These are phyloP conservation scores for Perdix hodgsoniae DNA, from an alignment of 2,797 vertebrate species.

Conservation along the genomic window DNA sequence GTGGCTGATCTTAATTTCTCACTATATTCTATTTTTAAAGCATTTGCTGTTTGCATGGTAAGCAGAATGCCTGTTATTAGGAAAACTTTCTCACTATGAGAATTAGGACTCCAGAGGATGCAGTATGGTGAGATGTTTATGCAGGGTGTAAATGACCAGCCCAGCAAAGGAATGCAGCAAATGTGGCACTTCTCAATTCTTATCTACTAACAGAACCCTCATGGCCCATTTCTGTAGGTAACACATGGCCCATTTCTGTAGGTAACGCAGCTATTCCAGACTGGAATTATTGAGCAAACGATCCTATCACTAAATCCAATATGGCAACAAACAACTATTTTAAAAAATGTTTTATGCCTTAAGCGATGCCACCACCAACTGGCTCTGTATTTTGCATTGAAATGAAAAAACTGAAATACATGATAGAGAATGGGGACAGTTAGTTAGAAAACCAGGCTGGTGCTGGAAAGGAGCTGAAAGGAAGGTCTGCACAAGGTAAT, in stretches of 20 bases:
- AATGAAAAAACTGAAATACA: not conserved
- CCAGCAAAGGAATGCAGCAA: not conserved
- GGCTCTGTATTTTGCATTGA: not conserved
- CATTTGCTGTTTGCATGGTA: not conserved
- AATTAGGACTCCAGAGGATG: not conserved
- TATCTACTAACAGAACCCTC: not conserved
- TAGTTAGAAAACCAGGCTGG: not conserved
- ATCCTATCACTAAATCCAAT: not conserved
- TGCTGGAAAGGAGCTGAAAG: not conserved
- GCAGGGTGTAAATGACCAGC: not conserved
- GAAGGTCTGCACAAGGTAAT: too few species aligned
- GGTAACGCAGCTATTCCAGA: not conserved
- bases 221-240: too few species aligned
- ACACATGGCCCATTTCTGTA: not conserved
- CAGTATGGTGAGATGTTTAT: too few species aligned
- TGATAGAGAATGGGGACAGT: not conserved
- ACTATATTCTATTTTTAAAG: fast-evolving
- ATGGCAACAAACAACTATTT: not conserved
- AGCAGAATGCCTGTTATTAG: not conserved
- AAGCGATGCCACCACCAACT: not conserved
- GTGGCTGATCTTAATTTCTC: not conserved
- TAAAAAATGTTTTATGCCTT: not conserved
- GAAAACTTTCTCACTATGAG: not conserved
- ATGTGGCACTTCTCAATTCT: not conserved
- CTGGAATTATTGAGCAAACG: not conserved